Conservation (phyloP, 2,888 invertebrate genomes). For the Archips xylosteana region DNA sequence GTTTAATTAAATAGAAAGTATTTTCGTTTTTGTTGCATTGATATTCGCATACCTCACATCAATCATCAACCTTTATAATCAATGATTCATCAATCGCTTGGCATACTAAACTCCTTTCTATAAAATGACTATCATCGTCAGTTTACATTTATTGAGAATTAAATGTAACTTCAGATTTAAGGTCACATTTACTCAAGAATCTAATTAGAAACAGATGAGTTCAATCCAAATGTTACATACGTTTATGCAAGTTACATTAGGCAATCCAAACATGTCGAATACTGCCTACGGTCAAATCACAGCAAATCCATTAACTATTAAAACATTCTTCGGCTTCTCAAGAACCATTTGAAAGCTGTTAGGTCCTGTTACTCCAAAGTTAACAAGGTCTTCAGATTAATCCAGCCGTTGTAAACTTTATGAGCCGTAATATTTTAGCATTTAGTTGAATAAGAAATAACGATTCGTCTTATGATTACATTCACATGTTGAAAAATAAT, state of each 20-base stretch:
- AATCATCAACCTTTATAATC: conserved; percentile 38
- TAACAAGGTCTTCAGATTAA: conserved; percentile 21
- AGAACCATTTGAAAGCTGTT: conserved; percentile 21
- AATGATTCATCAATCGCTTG: conserved; percentile 38
- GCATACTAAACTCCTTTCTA: conserved; percentile 42
- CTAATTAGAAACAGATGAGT: conserved; percentile 55
- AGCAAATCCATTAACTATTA: conserved; percentile 7
- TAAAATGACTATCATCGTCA: conserved; percentile 35
- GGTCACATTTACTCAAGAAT: conserved; percentile 37
- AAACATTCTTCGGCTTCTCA: conserved; percentile 12
- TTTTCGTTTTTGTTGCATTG: conserved; percentile 20
- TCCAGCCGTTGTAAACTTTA: conserved; percentile 15
- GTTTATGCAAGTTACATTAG: neutral
- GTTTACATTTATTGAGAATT: conserved; percentile 17
- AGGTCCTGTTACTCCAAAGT: conserved; percentile 25
- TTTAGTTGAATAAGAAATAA: conserved; percentile 16
- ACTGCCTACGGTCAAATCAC: conserved; percentile 19
- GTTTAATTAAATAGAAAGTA: conserved; percentile 34
- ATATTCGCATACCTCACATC: conserved; percentile 35
- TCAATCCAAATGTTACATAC: conserved; percentile 3
- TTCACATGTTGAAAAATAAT: neutral
- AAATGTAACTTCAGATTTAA: conserved; percentile 25
- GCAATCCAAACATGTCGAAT: conserved; percentile 23
- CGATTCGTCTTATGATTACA: conserved; percentile 1
- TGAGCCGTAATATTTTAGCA: conserved; percentile 21